Conservation (phyloP, 1,140 invertebrate species). For the Nasonia vitripennis region DNA sequence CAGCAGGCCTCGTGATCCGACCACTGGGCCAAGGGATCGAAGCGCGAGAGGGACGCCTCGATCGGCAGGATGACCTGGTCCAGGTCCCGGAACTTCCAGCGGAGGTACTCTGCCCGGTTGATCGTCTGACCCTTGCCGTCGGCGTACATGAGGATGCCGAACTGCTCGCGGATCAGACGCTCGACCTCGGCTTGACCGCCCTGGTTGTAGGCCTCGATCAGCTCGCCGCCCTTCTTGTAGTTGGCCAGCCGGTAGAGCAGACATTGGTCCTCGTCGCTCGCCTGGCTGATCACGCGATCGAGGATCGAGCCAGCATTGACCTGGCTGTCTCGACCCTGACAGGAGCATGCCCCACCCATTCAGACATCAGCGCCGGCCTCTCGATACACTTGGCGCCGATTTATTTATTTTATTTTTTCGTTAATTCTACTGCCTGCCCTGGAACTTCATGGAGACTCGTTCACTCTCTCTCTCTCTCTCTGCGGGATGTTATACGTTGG, state of each 20-base stretch:
- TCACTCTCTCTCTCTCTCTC: background rate
- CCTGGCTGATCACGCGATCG: conserved; percentile 90
- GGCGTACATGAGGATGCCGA: conserved; percentile 92
- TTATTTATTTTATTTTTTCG: background rate
- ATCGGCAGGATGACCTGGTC: conserved; percentile 88
- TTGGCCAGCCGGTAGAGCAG: conserved; percentile 90
- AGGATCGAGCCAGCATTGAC: conserved; percentile 84
- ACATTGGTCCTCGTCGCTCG: conserved; percentile 88
- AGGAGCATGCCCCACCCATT: conserved; percentile 73
- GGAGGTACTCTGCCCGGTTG: conserved; percentile 91
- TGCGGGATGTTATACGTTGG: no score
- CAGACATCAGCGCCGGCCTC: conserved; percentile 61
- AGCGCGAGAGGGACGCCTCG: conserved; percentile 85
- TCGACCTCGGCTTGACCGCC: conserved; percentile 89
- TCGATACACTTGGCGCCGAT: background rate
- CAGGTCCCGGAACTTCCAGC: conserved; percentile 94
- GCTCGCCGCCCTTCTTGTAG: conserved; percentile 92
- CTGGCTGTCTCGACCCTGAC: conserved; percentile 68
- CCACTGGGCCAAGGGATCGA: conserved; percentile 91
- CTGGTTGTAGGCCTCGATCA: conserved; percentile 89
- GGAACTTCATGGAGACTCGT: background rate
- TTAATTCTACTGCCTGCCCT: background rate
- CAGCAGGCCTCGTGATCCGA: conserved; percentile 94
- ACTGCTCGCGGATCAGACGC: conserved; percentile 90
- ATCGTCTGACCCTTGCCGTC: conserved; percentile 91